Evolutionary conservation across 2,888 invertebrate genomes (phyloP), one percentile per base, ranked within the genome.

Genomic region (Cheilosia scutellata): DNA sequence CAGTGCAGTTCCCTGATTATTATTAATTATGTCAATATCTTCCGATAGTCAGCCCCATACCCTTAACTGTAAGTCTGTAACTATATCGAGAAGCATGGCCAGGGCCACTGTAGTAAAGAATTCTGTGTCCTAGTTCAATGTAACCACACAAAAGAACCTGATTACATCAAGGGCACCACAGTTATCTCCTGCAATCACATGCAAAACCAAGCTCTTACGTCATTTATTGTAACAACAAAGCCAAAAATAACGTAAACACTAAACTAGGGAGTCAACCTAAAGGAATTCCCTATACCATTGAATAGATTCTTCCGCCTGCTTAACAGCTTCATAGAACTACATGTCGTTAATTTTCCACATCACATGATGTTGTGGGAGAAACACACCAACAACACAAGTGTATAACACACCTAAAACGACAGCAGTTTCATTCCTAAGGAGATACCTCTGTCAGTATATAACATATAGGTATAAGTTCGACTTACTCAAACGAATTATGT

Each of bases 261-360:
- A 63, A 51, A 51, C 51, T 70, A 68, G 55, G 57, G 51, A 84
- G 68, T 31, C 44, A 70, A 63, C 20, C 20, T 25, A 65, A n/a
- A 27, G 13, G 51, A 65, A 62, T 47, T 20, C 37, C 7, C 40
- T 20, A 20, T 20, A 11, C 9, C 29, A 13, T 5, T 33, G 20
- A 72, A 40, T 47, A 20, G 40, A 20, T 74, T 44, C 53, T 68
- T 42, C 44, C 65, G 40, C 47, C 27, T 72, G 62, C 44, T 37
- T 40, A 55, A 53, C 37, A 65, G 42, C 62, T 58, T 58, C 74
- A 74, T 74, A 74, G 83, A 70, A 51, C 40, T 51, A 71, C 47
- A 47, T 75, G 65, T 60, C 66, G 76, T 80, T 76, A 76, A 84
- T 84, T 84, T 80, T 76, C 66, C 62, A 76, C 80, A 71, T 71